phyloP scores from a whole-genome alignment of 2,888 invertebrate species.

The Linnaemya vulpina region DNA sequence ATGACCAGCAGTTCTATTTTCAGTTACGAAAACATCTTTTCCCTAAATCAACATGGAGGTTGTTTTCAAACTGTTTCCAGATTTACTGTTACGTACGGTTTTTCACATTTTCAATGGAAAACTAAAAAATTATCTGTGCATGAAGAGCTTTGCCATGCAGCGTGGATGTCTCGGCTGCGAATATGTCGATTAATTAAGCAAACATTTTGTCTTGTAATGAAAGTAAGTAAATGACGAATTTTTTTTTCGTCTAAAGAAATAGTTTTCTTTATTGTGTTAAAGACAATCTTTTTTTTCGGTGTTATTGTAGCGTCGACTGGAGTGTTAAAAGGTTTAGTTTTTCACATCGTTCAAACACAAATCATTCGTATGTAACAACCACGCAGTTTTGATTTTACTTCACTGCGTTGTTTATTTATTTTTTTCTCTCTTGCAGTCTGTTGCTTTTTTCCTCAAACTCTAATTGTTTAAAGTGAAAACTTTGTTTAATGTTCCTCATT shows the following conservation, averaged over 20 bases:
- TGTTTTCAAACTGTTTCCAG: constrained; percentile 3
- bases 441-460: constrained; percentile 48
- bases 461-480: constrained; percentile 70
- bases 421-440: constrained; percentile 21
- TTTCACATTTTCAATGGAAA: background rate
- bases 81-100: constrained; percentile 16
- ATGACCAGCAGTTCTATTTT: no score
- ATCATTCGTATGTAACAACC: constrained; percentile 64
- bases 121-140: constrained; percentile 2
- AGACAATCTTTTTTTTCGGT: background rate
- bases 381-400: constrained; percentile 65
- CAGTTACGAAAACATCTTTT: background rate
- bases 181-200: constrained; percentile 65
- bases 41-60: background rate
- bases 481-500: constrained; percentile 69
- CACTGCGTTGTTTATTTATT: constrained; percentile 17
- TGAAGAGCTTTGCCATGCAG: background rate
- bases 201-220: constrained; percentile 63
- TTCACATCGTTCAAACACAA: constrained; percentile 59
- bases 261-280: constrained; percentile 15
- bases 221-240: constrained; percentile 56
- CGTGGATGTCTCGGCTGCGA: background rate
- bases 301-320: constrained; percentile 39
- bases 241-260: constrained; percentile 35
- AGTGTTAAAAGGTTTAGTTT: constrained; percentile 69